A percentile compares a stretch with the other conserved stretches of the same genome.
Conservation (phyloP, 1,140 invertebrate species). For the Dinoponera quadriceps region DNA sequence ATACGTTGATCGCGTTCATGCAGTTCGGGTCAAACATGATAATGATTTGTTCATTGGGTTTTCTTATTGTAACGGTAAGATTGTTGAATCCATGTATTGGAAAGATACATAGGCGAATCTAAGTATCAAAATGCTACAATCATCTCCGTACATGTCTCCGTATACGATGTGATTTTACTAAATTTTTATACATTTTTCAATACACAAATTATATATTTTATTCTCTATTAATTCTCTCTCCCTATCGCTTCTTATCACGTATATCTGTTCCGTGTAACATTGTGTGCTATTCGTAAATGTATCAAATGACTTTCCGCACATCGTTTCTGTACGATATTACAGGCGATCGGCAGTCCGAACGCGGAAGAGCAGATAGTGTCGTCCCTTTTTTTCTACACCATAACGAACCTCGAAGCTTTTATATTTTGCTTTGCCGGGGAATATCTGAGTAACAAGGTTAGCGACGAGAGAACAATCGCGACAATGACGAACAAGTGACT, state of each 20-base stretch:
- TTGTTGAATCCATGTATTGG: background rate
- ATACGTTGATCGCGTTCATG: conserved; percentile 35
- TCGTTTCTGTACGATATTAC: background rate
- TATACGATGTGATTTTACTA: no score
- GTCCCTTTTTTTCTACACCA: conserved; percentile 17
- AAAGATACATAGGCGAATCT: background rate
- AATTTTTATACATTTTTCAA: no score
- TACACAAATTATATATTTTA: no score
- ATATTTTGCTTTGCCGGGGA: no score
- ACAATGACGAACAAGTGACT: background rate
- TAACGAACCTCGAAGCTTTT: conserved; percentile 53
- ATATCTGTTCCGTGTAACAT: background rate
- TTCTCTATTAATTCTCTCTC: no score
- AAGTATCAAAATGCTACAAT: background rate
- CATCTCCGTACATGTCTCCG: no score
- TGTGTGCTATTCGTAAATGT: background rate
- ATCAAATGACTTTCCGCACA: conserved; percentile 8
- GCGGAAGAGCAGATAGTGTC: background rate
- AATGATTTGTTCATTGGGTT: conserved; percentile 40
- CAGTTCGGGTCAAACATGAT: conserved; percentile 44
- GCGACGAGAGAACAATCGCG: background rate
- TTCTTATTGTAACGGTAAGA: conserved; percentile 55
- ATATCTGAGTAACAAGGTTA: conserved; percentile 55
- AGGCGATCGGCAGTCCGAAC: conserved; percentile 9
- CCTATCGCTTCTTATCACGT: no score